These are phyloP conservation scores for Maniola jurtina DNA, from an alignment of 1,140 invertebrate genomes.

Conservation along the genomic window DNA sequence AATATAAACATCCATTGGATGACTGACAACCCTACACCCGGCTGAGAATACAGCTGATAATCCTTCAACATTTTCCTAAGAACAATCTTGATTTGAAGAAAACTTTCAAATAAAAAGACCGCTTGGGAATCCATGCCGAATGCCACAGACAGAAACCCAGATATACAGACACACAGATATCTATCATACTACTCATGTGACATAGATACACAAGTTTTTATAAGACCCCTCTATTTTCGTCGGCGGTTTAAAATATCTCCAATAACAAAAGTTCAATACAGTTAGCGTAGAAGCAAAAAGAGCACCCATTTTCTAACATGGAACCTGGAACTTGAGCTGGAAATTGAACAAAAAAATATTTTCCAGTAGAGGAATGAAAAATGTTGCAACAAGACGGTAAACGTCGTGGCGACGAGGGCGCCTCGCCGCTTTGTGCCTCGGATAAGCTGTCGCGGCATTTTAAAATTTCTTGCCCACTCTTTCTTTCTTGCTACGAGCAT, in stretches of 20 bases:
- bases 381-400: slow-evolving; percentile 32
- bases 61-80: no score
- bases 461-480: slow-evolving; percentile 30
- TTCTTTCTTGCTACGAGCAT: slow-evolving; percentile 6
- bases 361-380: slow-evolving; percentile 22
- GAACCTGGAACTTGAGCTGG: not conserved
- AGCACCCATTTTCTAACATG: not conserved
- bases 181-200: no score
- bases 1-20: no score
- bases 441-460: slow-evolving; percentile 35
- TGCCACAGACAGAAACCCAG: no score
- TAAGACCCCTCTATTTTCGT: no score
- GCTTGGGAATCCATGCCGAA: no score
- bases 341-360: not conserved
- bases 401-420: slow-evolving; percentile 26
- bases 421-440: slow-evolving; percentile 30
- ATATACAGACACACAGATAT: no score
- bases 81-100: no score
- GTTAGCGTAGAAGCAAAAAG: not conserved
- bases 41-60: no score
- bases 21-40: no score
- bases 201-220: no score
- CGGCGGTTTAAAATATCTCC: not conserved
- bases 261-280: slow-evolving; percentile 1
- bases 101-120: no score